phyloP scores from a whole-genome alignment of 2,113 vertebrate genomes.

The Perca fluviatilis region DNA sequence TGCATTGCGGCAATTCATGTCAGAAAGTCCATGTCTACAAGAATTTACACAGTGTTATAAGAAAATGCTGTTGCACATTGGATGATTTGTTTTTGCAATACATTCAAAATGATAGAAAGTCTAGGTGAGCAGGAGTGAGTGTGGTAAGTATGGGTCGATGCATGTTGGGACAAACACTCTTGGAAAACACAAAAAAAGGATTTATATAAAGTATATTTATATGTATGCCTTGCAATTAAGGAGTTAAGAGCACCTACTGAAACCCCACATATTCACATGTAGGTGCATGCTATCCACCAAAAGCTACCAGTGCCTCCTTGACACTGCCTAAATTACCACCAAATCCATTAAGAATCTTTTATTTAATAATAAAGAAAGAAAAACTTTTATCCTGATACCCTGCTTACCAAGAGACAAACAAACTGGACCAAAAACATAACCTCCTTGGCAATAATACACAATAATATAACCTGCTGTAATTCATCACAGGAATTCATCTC shows the following conservation, averaged over 20 bases:
- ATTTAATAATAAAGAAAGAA: not conserved
- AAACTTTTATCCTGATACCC: not conserved
- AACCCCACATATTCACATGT: not conserved
- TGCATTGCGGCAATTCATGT: not conserved
- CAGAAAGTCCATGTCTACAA: not conserved
- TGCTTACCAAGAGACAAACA: not conserved
- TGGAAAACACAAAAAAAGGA: not conserved
- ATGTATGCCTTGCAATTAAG: not conserved
- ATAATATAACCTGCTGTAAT: constrained; percentile 41
- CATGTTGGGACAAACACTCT: not conserved
- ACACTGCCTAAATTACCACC: not conserved
- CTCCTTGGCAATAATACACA: constrained; percentile 13
- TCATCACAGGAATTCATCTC: constrained; percentile 48
- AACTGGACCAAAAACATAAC: not conserved
- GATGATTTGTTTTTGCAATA: not conserved
- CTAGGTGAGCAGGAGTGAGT: not conserved
- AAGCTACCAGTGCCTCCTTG: not conserved
- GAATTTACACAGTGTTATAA: not conserved
- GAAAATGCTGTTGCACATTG: not conserved
- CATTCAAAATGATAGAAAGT: not conserved
- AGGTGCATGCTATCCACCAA: not conserved
- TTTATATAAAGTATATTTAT: too few species aligned
- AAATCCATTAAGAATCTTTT: not conserved
- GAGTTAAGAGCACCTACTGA: not conserved
- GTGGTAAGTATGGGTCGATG: not conserved